Evolutionary conservation across 2,113 vertebrate genomes (phyloP).

Genomic region (Scomber scombrus): DNA sequence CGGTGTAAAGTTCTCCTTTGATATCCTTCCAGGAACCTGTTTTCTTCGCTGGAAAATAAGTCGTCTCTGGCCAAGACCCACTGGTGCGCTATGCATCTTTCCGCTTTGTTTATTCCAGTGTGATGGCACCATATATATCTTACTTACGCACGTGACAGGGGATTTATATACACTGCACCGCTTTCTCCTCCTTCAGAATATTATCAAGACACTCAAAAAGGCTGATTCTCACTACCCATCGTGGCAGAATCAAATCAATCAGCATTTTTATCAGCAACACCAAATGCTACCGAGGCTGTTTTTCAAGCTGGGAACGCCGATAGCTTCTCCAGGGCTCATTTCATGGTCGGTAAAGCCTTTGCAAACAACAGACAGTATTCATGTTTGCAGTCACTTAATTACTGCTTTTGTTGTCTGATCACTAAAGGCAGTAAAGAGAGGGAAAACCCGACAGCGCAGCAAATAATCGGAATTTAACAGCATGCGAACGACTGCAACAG

Average conservation of each 20-base stretch:
- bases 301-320: slow-evolving; percentile 44
- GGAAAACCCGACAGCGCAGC: slow-evolving; percentile 43
- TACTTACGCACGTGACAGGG: slow-evolving; percentile 10
- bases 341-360: slow-evolving; percentile 58
- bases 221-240: slow-evolving; percentile 16
- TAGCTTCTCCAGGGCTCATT: slow-evolving; percentile 62
- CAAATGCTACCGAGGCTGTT: slow-evolving; percentile 14
- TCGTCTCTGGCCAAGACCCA: slow-evolving; percentile 28
- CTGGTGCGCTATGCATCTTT: slow-evolving; percentile 10
- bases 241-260: slow-evolving; percentile 51
- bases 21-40: slow-evolving; percentile 62
- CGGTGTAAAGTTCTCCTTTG: slow-evolving; percentile 44
- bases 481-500: slow-evolving; percentile 51
- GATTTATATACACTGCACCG: neutral
- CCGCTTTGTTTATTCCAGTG: slow-evolving; percentile 45
- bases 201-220: slow-evolving; percentile 3
- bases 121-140: slow-evolving; percentile 30
- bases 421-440: slow-evolving; percentile 64
- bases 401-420: slow-evolving; percentile 66
- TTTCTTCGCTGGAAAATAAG: slow-evolving; percentile 53
- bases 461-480: slow-evolving; percentile 66
- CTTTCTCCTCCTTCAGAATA: neutral
- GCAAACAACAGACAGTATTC: slow-evolving; percentile 61
- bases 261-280: slow-evolving; percentile 50
- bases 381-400: slow-evolving; percentile 68